phyloP scores from a whole-genome alignment of 1,140 invertebrate genomes.

The Ips nitidus region DNA sequence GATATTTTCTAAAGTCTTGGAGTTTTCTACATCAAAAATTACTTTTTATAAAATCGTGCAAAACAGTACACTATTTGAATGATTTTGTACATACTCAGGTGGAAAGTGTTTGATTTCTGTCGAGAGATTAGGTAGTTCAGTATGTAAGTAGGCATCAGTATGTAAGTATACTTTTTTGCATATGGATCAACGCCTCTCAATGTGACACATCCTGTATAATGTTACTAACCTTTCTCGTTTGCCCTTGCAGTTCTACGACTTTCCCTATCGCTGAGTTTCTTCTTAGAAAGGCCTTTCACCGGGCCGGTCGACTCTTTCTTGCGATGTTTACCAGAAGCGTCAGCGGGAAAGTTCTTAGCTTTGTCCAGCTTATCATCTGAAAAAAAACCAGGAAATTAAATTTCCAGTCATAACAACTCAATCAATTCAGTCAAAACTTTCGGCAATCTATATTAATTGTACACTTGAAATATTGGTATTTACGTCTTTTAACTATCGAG shows the following conservation, averaged over 20 bases:
- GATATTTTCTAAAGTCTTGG: background rate
- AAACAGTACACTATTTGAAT: no score
- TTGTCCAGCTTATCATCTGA: constrained; percentile 30
- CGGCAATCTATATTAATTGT: no score
- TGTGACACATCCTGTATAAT: background rate
- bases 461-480: no score
- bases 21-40: background rate
- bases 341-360: constrained; percentile 15
- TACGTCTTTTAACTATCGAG: no score
- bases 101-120: no score
- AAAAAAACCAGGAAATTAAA: constrained; percentile 13
- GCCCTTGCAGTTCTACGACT: constrained; percentile 19
- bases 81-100: no score
- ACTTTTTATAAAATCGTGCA: background rate
- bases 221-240: constrained; percentile 24
- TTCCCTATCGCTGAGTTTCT: constrained; percentile 29
- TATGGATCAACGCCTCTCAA: background rate
- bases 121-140: no score
- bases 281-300: constrained; percentile 24
- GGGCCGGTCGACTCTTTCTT: constrained; percentile 29
- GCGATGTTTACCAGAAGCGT: constrained; percentile 23
- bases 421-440: no score
- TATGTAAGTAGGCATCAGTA: background rate
- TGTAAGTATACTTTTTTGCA: background rate
- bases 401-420: no score